Evolutionary conservation across 2,888 invertebrate species (phyloP), one percentile per base, ranked within the genome.

Genomic region (Temnothorax ravouxi): DNA sequence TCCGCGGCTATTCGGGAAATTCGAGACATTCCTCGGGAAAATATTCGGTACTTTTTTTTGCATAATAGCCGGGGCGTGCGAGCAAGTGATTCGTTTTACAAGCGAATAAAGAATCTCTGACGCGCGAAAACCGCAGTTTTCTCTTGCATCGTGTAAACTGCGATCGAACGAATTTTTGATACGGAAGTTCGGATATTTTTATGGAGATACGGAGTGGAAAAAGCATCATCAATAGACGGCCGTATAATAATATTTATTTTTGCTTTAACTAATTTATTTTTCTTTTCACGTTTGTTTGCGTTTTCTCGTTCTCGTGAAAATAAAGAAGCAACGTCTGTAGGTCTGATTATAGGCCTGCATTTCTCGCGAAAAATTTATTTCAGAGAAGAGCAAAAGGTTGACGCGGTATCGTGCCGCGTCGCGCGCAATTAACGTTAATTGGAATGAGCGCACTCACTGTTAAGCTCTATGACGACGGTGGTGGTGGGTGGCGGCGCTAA

Each of bases 391-490:
- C 38, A 47, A 67, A 67, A 41, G 50, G 41, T 81, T n/a, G 34
- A 50, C 15, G 41, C 50, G 21, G 34, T 13, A 25, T 59, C 66
- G 25, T 29, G 79, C 13, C 25, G 25, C 41, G 72, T 62, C 79
- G 64, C 47, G 18, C 52, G 52, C 62, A 82, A 80, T 77, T 77
- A 77, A 56, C 66, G 82, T 62, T 77, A 82, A 75, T 77, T 82
- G 62, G 62, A 80, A 77, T 64, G 82, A 82, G 81, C 29, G 72
- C 75, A 97, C 98, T 98, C 95, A 98, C 98, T 96, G 95, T 98
- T 97, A 89, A 98, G 97, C 95, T 98, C 97, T 94, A 98, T 96
- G 92, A 97, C 96, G 92, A 98, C 97, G 89, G 97, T 97, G 95
- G 97, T 97, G 91, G 97, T 97, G 92, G 97, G 96, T 3, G 98